Conservation (phyloP, 2,113 vertebrate genomes). For the Mugil cephalus region DNA sequence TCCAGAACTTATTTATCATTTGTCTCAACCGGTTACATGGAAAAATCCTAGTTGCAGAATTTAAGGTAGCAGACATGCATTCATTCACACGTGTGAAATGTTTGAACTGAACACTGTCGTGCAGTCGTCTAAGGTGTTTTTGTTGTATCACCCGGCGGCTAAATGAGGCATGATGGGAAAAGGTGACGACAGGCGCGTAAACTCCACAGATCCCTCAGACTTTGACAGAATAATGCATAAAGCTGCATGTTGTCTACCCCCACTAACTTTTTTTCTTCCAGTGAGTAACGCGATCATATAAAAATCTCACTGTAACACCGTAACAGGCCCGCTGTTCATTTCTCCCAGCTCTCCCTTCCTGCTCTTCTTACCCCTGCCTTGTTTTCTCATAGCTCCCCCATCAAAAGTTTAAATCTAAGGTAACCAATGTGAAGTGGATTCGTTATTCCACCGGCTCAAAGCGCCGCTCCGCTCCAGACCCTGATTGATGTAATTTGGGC, state of each 20-base stretch:
- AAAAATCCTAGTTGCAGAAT: no score
- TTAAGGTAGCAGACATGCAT: no score
- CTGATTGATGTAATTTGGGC: slow-evolving; percentile 71
- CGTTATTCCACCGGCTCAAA: slow-evolving; percentile 49
- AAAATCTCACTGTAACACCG: background rate
- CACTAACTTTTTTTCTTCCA: background rate
- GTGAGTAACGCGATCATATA: background rate
- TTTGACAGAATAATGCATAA: slow-evolving; percentile 10
- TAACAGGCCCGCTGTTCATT: slow-evolving; percentile 3
- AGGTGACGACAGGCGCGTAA: background rate
- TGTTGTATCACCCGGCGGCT: no score
- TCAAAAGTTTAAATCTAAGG: slow-evolving; percentile 57
- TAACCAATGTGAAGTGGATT: slow-evolving; percentile 46
- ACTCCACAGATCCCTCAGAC: background rate
- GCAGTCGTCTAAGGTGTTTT: no score
- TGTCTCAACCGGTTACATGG: no score
- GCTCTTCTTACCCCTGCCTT: background rate
- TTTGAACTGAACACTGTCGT: no score
- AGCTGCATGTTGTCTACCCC: slow-evolving; percentile 1
- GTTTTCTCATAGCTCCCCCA: slow-evolving; percentile 58
- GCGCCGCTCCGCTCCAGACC: slow-evolving; percentile 39
- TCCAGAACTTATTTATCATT: no score
- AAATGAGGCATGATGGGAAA: background rate
- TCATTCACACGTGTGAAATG: no score
- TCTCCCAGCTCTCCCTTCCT: background rate